Evolutionary conservation across 2,113 vertebrate genomes (phyloP).

Genomic region (Morphnarchus princeps): DNA sequence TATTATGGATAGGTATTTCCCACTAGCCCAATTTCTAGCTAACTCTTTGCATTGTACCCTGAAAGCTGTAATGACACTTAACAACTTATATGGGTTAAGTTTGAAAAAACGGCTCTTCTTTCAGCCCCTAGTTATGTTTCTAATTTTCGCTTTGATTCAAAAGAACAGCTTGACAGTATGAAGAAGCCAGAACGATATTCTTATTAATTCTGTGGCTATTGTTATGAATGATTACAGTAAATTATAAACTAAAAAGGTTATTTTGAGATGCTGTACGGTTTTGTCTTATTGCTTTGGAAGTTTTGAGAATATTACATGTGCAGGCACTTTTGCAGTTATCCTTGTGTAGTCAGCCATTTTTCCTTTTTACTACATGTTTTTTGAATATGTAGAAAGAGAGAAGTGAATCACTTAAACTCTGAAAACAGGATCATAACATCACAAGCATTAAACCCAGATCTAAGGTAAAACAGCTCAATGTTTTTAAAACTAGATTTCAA

Average conservation of each 20-base stretch:
- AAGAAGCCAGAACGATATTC: background rate
- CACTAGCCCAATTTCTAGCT: background rate
- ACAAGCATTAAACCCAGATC: background rate
- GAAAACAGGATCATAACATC: background rate
- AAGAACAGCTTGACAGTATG: background rate
- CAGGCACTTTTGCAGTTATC: background rate
- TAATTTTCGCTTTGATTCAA: background rate
- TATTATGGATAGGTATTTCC: background rate
- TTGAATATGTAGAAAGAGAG: background rate
- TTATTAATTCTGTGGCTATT: background rate
- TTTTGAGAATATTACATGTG: background rate
- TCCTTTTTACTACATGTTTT: background rate
- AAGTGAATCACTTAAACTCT: background rate
- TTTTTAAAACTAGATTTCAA: conserved; percentile 4
- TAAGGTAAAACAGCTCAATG: background rate
- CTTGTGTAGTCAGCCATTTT: background rate
- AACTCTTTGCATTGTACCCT: background rate
- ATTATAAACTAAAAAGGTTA: background rate
- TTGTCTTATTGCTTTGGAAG: background rate
- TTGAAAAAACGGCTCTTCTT: background rate
- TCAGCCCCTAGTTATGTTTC: background rate
- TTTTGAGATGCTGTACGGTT: background rate
- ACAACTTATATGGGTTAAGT: background rate
- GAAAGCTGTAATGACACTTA: background rate
- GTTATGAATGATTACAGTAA: background rate